A percentile compares a stretch with the other conserved stretches of the same genome.
Evolutionary conservation across 2,113 vertebrate species (phyloP).

Genomic region (Eulemur rufifrons): DNA sequence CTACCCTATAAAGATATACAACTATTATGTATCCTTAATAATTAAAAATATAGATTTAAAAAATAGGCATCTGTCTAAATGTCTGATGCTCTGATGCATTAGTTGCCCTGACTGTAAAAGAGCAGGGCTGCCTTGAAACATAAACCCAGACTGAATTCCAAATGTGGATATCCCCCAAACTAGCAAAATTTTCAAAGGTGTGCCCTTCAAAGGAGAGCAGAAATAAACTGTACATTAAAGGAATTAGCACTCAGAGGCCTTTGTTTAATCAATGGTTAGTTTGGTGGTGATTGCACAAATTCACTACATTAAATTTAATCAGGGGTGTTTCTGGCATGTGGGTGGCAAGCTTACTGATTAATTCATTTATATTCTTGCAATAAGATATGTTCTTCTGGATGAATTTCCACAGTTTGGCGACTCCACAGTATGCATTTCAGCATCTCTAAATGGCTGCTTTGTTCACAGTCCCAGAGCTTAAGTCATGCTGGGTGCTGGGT

Average conservation of each 20-base stretch:
- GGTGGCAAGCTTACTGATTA: slow-evolving; percentile 80
- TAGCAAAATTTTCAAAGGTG: not conserved
- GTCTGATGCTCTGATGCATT: not conserved
- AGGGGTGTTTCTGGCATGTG: slow-evolving; percentile 78
- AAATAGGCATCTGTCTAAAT: not conserved
- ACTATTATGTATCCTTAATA: too few relatives aligned
- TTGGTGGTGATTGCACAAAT: slow-evolving; percentile 77
- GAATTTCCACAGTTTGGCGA: slow-evolving; percentile 74
- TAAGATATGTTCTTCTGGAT: slow-evolving; percentile 75
- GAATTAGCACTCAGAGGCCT: slow-evolving; percentile 72
- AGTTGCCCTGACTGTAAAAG: not conserved
- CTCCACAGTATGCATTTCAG: slow-evolving; percentile 34
- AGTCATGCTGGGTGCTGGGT: not conserved
- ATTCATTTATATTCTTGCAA: slow-evolving; percentile 86
- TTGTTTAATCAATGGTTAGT: slow-evolving; percentile 81
- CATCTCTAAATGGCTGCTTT: slow-evolving; percentile 53
- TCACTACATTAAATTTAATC: slow-evolving; percentile 81
- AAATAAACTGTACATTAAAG: slow-evolving; percentile 63
- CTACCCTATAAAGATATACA: too few relatives aligned
- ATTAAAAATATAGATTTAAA: too few relatives aligned
- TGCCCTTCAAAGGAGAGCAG: slow-evolving; percentile 69
- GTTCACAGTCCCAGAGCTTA: not conserved
- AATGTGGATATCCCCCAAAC: not conserved
- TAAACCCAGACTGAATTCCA: not conserved
- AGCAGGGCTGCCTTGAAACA: not conserved